Base-by-base conservation (phyloP, 1,140 invertebrate genomes). In the Radopholus similis region DNA sequence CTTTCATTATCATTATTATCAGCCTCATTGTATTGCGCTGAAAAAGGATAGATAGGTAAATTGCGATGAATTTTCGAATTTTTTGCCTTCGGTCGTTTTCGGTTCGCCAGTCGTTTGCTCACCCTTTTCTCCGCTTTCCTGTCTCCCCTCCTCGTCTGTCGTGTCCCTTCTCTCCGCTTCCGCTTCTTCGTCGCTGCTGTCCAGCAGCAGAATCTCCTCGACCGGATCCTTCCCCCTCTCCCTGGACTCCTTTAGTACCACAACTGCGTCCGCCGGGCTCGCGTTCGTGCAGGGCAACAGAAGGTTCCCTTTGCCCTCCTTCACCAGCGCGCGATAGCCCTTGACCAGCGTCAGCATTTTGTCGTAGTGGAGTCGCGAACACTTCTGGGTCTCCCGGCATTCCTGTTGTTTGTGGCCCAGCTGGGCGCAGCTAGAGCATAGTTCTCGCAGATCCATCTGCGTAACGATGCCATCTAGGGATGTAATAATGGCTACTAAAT, bases 301-400 rank as follows among this genome's bases (percentile, higher is more conserved):
- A 34, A 62, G 47, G 9, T 62, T 62, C 4, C 59, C 59, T 21
- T 47, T 62, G 28, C 59, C 59, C 34, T 62, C 59, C 34, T 62
- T 62, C 21, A 62, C 59, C 21, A 62, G 34, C 18, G n/a, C 40
- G 18, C 59, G 59, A 47, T 62, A 62, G 15, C 26, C 59, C n/a
- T 62, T 34, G 40, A 62, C 38, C 11, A 62, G 58, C 4, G 5
- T 28, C 4, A 62, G 21, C 58, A 62, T 62, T 49, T 62, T 62
- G 13, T 51, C 58, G n/a, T 51, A 62, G 18, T 62, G 58, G 23
- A 34, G 35, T 34, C 23, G 26, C 32, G 34, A 40, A 28, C 58
- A 62, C 28, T 30, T 28, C 6, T 21, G 11, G 5, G 8, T 60
- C 18, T 62, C 40, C 8, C 1, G 23, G 35, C 58, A 62, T 6